Percentiles rank a stretch among this genome's conserved stretches.
These are phyloP conservation scores for Silurus asotus DNA, from an alignment of 2,113 vertebrate genomes.

Conservation along the genomic window DNA sequence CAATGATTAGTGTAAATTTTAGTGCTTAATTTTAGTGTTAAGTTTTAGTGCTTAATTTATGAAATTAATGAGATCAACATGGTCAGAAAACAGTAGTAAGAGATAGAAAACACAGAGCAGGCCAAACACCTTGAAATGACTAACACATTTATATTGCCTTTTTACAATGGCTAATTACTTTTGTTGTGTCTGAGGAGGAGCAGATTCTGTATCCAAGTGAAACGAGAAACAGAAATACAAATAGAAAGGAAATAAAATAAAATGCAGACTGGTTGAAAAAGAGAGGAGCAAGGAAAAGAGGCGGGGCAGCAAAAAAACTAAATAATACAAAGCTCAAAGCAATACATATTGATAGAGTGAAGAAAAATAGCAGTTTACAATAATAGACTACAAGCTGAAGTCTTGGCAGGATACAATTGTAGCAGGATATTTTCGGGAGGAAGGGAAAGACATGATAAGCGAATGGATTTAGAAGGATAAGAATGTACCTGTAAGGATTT, in stretches of 20 bases:
- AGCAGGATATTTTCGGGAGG: background rate
- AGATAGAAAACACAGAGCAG: constrained; percentile 32
- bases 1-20: constrained; percentile 38
- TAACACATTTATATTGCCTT: constrained; percentile 45
- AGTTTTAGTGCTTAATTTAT: constrained; percentile 44
- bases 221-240: background rate
- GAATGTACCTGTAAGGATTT: constrained; percentile 12
- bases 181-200: constrained; percentile 22
- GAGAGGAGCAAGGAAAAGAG: background rate
- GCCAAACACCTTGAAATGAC: constrained; percentile 43
- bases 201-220: constrained; percentile 1
- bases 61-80: constrained; percentile 36
- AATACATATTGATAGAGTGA: background rate
- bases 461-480: constrained; percentile 42
- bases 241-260: background rate
- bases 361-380: background rate
- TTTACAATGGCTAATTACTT: constrained; percentile 37
- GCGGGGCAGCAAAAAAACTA: background rate
- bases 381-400: background rate
- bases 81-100: constrained; percentile 27
- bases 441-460: constrained; percentile 28
- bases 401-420: background rate
- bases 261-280: background rate
- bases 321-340: background rate
- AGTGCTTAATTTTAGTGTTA: constrained; percentile 41